Base-by-base conservation (phyloP, 2,888 invertebrate genomes). In the Noctuana brunneofusca region DNA sequence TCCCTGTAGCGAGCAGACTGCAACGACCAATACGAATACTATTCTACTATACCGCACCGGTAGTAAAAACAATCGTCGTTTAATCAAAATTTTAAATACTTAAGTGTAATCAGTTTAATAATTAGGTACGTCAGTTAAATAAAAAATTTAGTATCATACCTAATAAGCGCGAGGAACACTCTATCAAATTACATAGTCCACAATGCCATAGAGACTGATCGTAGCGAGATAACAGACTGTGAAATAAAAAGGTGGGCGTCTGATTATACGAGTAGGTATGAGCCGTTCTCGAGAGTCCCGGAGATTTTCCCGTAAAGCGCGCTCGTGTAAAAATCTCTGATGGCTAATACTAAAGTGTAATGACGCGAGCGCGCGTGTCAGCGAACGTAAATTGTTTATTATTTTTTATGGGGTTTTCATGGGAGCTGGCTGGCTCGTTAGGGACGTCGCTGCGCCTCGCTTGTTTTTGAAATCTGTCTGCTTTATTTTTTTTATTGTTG, bases 321-420 rank as follows among this genome's bases (percentile, higher is more conserved):
- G 72, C 70, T 71, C 70, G 72, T 71, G 70, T 73, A 74, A 76
- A 74, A 76, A 76, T 71, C 71, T 71, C 68, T 67, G 72, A 72
- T 71, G 69, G 74, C 69, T 81, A 77, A 79, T 79, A 76, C 73
- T 69, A 72, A 79, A 81, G 77, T 76, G 79, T 80, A 81, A 83
- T 80, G 83, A 79, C 70, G 74, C 75, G 78, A 72, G 41, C 74
- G 86, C 80, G 85, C 90, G 90, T 89, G 90, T 87, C 87, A 74
- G 68, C 62, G 90, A 89, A 90, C 83, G 80, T 87, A 89, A 89
- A 89, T 89, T 89, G 89, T 88, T 86, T 88, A 89, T 89, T 90
- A 89, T 89, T 88, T 89, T 89, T 90, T 89, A 89, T 84, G 87
- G 78, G 77, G 78, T 84, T 86, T 86, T 84, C 85, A 85, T 79